Percentiles rank a stretch among this genome's conserved stretches.
Conservation (phyloP, 2,797 vertebrate genomes). For the Masticophis lateralis region DNA sequence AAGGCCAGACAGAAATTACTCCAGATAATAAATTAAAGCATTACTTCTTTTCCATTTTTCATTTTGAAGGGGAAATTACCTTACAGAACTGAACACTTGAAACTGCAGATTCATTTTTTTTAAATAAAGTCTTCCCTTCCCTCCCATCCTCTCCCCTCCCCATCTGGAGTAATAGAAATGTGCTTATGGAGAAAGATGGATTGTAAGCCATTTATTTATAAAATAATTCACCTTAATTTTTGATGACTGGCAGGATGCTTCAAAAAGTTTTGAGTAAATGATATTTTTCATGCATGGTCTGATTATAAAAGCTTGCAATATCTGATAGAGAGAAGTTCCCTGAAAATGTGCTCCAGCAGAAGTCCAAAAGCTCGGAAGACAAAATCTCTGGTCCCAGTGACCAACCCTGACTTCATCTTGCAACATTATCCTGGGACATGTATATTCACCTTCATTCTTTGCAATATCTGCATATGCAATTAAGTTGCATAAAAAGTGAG, state of each 20-base stretch:
- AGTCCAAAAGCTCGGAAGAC: not conserved
- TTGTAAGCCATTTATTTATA: not conserved
- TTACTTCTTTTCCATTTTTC: constrained; percentile 76
- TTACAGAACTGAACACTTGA: constrained; percentile 68
- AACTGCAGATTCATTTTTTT: constrained; percentile 48
- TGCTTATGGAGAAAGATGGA: not conserved
- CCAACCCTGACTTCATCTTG: not conserved
- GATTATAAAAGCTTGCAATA: not conserved
- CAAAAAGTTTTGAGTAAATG: not conserved
- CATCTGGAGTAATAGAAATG: constrained; percentile 17
- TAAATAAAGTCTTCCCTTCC: constrained; percentile 24
- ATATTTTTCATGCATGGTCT: not conserved
- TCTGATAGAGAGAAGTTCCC: not conserved
- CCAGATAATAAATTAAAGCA: constrained; percentile 83
- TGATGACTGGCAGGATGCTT: not conserved
- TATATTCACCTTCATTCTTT: not conserved
- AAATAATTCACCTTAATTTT: not conserved
- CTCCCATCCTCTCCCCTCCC: not conserved
- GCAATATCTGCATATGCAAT: not conserved
- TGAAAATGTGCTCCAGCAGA: not conserved
- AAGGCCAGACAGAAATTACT: constrained; percentile 81
- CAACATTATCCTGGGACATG: not conserved
- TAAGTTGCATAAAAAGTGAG: not conserved
- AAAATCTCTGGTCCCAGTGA: not conserved
- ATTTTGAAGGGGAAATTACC: constrained; percentile 76